Conservation (phyloP, 2,797 vertebrate species). For the Urophycis tenuis region DNA sequence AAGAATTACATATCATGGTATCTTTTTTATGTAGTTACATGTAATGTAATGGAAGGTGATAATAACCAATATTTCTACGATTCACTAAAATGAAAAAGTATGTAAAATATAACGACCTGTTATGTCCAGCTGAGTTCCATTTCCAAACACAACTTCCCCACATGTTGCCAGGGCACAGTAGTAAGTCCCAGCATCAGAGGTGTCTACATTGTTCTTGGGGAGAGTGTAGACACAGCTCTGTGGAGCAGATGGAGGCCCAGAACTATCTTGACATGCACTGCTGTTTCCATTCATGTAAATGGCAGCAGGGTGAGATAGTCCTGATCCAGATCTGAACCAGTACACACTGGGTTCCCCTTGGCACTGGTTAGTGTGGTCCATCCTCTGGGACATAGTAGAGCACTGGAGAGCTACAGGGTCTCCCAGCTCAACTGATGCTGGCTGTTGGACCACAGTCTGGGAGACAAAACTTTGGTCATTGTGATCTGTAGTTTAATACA, state of each 20-base stretch:
- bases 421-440: not conserved
- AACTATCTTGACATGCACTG: not conserved
- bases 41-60: not conserved
- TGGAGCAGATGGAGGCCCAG: not conserved
- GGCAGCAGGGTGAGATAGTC: not conserved
- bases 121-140: not conserved
- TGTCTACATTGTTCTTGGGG: not conserved
- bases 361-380: not conserved
- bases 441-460: conserved; percentile 1
- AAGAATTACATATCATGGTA: not conserved
- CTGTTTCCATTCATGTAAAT: conserved; percentile 1
- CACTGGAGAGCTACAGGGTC: not conserved
- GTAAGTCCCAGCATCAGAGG: conserved; percentile 1
- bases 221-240: conserved; percentile 3
- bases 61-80: not conserved
- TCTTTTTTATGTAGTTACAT: not conserved
- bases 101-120: not conserved
- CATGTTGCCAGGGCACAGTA: not conserved
- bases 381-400: not conserved
- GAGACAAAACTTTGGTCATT: not conserved
- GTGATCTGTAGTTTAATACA: not conserved
- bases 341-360: conserved; percentile 1
- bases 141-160: not conserved
- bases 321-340: not conserved
- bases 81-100: no score